Conservation (phyloP, 2,888 invertebrate genomes). For the Capitulum mitella region DNA sequence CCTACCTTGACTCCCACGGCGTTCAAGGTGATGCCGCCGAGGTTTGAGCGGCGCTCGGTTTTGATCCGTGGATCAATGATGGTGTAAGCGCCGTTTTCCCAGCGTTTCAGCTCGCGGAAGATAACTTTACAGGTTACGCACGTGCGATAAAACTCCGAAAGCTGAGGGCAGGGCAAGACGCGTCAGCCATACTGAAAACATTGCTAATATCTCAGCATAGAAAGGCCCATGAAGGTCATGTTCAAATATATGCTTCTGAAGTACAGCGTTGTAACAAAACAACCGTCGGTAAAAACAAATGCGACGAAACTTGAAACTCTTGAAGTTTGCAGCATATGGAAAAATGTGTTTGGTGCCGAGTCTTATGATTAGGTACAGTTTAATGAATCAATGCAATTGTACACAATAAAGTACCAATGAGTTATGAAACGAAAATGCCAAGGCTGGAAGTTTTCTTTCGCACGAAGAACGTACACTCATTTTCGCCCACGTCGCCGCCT, state of each 20-base stretch:
- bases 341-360: no score
- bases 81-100: not conserved
- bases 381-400: no score
- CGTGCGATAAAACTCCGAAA: not conserved
- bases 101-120: not conserved
- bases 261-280: not conserved
- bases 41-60: not conserved
- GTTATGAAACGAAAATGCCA: no score
- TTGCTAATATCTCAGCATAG: not conserved
- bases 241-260: no score
- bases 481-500: not conserved
- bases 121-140: not conserved
- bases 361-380: no score
- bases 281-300: not conserved
- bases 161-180: not conserved
- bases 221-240: no score
- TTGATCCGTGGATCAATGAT: not conserved
- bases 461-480: not conserved
- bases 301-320: no score
- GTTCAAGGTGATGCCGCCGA: not conserved
- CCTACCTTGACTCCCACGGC: slow-evolving; percentile 4
- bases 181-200: not conserved
- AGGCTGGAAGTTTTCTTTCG: not conserved
- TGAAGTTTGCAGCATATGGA: no score
- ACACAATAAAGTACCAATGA: no score